A percentile compares a stretch with the other conserved stretches of the same genome.
These are phyloP conservation scores for Eristalis pertinax DNA, from an alignment of 2,888 invertebrate genomes.

Conservation along the genomic window DNA sequence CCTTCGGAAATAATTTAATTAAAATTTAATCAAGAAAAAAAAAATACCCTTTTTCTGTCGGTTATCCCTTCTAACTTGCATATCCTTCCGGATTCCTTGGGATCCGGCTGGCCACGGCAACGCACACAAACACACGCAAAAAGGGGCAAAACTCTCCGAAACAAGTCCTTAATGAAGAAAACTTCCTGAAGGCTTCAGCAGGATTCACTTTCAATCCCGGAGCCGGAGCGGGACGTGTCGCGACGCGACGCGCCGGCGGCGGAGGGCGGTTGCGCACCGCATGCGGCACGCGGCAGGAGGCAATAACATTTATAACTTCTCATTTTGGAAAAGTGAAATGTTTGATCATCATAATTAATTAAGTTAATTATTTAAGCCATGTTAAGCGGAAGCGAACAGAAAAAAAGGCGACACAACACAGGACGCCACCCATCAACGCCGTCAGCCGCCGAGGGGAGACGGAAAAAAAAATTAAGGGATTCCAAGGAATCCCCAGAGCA, in stretches of 20 bases:
- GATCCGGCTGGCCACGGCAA: too few species aligned
- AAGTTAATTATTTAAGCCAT: conserved; percentile 33
- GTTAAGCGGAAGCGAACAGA: not conserved
- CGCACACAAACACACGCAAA: not conserved
- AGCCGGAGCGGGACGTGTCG: not conserved
- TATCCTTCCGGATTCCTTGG: conserved; percentile 2
- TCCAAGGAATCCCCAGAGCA: not conserved
- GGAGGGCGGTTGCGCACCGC: not conserved
- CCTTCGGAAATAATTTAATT: conserved; percentile 47
- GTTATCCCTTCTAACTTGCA: conserved; percentile 21
- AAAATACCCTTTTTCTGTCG: conserved; percentile 7
- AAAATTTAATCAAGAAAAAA: conserved; percentile 38
- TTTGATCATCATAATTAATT: conserved; percentile 54
- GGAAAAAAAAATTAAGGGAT: not conserved
- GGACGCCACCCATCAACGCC: not conserved
- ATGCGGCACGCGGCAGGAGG: conserved; percentile 10
- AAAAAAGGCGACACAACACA: not conserved
- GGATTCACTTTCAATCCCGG: conserved; percentile 13
- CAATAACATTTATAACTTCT: conserved; percentile 39
- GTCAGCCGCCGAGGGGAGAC: not conserved
- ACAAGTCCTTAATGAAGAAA: conserved; percentile 42
- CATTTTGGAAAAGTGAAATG: conserved; percentile 42
- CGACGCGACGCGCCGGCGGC: not conserved
- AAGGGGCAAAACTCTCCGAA: not conserved
- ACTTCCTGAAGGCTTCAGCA: not conserved